Conservation (phyloP, 2,113 vertebrate species). For the Mohoua ochrocephala region DNA sequence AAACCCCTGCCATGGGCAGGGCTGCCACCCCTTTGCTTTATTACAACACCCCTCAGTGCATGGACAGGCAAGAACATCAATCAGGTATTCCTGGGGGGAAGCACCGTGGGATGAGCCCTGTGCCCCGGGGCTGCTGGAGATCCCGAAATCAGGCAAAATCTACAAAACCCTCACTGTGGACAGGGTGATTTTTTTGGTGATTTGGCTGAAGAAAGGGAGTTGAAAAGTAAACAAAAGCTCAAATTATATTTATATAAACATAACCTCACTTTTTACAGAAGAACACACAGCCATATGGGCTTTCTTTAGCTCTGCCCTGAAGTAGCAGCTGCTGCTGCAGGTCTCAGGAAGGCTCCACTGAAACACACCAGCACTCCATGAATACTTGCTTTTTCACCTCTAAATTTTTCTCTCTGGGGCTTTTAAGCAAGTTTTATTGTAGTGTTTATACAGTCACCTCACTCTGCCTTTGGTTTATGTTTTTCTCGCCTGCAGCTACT, state of each 20-base stretch:
- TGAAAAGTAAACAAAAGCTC: not conserved
- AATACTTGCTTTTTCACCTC: not conserved
- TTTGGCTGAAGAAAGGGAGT: not conserved
- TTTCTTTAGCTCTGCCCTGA: not conserved
- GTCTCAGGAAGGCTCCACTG: not conserved
- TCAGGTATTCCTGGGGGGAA: not conserved
- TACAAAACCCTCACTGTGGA: not conserved
- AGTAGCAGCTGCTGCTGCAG: not conserved
- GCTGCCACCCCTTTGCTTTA: not conserved
- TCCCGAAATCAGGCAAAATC: not conserved
- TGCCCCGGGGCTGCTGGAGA: not conserved
- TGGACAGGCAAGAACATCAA: not conserved
- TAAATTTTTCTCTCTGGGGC: not conserved
- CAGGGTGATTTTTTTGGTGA: not conserved
- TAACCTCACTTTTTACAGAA: not conserved
- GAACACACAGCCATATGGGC: not conserved
- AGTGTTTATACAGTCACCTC: not conserved
- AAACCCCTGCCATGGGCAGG: not conserved
- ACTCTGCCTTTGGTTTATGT: not conserved
- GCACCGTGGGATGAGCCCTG: fast-evolving
- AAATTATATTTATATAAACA: not conserved
- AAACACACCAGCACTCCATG: not conserved
- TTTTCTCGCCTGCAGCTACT: conserved; percentile 3
- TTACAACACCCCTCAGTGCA: not conserved
- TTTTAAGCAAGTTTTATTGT: not conserved